Evolutionary conservation across 2,113 vertebrate genomes (phyloP), one percentile per base, ranked within the genome.

Genomic region (Pseudorasbora parva): DNA sequence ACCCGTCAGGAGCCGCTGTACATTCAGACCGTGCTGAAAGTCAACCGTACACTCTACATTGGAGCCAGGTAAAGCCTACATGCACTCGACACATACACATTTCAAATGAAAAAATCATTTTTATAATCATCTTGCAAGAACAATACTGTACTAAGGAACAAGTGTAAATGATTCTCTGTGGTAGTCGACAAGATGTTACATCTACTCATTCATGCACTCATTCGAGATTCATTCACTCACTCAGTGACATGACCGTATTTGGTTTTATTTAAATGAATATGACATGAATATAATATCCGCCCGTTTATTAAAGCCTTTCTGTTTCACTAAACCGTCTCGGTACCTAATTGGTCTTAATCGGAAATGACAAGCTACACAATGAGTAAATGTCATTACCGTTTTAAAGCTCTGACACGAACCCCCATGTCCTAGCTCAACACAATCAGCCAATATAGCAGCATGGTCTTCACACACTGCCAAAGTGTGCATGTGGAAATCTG

Each of bases 11-110:
- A 95, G 33, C 92, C 88, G 47, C 95, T 99, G 87, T 93, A 95
- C 91, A 96, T 98, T 90, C 97, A 98, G 89, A 96, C 96, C 0
- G 94, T 98, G 84, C 94, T 98, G 85, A 95, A 96, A 74, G 95
- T 99, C 90, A 99, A 99, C 92, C 90, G 97, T 88, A 98, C 98
- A 0, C 95, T 99, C 74, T 98, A 97, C 94, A 95, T 99, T 0
- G 97, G 98, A 85, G 97, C 96, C 92, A 97, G 98, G 98, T 99
- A 92, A 94, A 88, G 0, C 8, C 86, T 23, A 12, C 64, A 21
- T 56, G 23, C 33, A 14, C 3, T 27, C 6, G 27, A 64, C 19
- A 64, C 19, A 68, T 56, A 15, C 33, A 43, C 11, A n/a, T 62
- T 59, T 59, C 25, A 75, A 69, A 68, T n/a, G 64, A 23, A 49